These are phyloP conservation scores for Malurus elegans DNA, from an alignment of 2,113 vertebrate species.

Conservation along the genomic window DNA sequence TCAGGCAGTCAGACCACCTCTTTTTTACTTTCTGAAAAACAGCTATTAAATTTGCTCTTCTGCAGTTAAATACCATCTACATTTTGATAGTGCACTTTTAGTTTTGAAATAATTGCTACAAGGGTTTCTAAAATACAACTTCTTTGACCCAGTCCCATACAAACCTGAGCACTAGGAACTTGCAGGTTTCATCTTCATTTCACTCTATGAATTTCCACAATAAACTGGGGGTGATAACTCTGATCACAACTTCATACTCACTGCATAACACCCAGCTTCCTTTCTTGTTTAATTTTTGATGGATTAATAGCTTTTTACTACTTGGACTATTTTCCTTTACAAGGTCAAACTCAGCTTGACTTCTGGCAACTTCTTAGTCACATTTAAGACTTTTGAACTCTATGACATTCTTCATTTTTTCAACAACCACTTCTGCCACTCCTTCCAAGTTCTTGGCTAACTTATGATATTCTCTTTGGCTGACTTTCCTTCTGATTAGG, in stretches of 20 bases:
- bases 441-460: background rate
- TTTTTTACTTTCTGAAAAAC: background rate
- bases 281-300: background rate
- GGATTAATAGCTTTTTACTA: background rate
- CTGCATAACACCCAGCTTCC: background rate
- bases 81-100: background rate
- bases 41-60: background rate
- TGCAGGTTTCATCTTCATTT: background rate
- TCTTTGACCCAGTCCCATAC: background rate
- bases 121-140: background rate
- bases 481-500: background rate
- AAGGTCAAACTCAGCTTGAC: conserved; percentile 32
- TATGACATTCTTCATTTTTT: background rate
- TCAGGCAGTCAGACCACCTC: background rate
- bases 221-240: background rate
- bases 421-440: background rate
- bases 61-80: background rate
- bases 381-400: background rate
- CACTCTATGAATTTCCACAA: background rate
- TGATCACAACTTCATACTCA: background rate
- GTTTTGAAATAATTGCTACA: background rate
- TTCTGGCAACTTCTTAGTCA: background rate
- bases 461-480: background rate
- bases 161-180: background rate
- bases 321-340: background rate